Base-by-base conservation (phyloP, 2,113 vertebrate genomes). In the Gambusia affinis region DNA sequence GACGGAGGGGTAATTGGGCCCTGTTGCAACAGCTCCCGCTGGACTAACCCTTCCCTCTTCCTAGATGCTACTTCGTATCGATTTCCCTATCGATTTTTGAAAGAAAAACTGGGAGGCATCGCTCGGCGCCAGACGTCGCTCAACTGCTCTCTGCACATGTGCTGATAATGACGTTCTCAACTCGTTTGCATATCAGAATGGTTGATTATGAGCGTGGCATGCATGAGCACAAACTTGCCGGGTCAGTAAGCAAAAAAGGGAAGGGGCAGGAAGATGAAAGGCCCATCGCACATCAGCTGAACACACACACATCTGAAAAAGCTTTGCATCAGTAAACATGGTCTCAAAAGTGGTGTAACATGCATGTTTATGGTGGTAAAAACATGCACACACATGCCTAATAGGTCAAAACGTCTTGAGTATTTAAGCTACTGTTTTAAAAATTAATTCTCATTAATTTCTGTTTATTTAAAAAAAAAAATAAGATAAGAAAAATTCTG, bases 181-280 rank as follows among this genome's bases (percentile, higher is more conserved):
- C 72, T 72, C 64, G 85, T 91, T 90, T 90, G 80, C 88, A 91
- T 92, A 91, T 91, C 78, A 86, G 73, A 85, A 87, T 75, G 30
- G 80, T 77, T 90, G 90, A 91, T 93, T 91, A 93, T 80, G 83
- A 87, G 37, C 51, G 66, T 77, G 73, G 88, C 87, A 92, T 94
- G 93, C 91, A 27, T 78, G 85, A 92, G 91, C 92, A 94, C 92
- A 91, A 81, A 87, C 83, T 83, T 86, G 76, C 67, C 10, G 75
- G 68, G 67, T 28, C 75, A 73, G 67, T 57, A 62, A 74, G 76
- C 3, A 11, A 74, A 77, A 35, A 77, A 72, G 73, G 71, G 73
- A 81, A 78, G 27, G 75, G 77, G 64, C 67, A 64, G n/a, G 61
- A 68, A 88, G 90, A 91, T 90, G 76, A 92, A 95, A 89, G 82